Percentiles rank a stretch among this genome's conserved stretches.
phyloP scores from a whole-genome alignment of 2,113 vertebrate genomes.

The Perognathus longimembris region DNA sequence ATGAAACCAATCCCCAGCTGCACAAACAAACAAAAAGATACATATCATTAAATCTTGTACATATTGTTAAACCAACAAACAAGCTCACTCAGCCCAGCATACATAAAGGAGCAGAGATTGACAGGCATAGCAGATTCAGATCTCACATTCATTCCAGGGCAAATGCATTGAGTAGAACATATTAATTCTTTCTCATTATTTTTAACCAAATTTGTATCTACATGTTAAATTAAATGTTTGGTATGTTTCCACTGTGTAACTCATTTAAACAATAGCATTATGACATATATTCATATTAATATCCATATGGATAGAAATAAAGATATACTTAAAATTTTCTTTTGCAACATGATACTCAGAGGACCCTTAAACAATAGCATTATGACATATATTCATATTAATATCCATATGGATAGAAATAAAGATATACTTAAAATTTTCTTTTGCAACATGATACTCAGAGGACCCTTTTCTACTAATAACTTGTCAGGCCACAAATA shows the following conservation, averaged over 20 bases:
- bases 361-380: not conserved
- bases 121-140: not conserved
- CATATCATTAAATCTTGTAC: not conserved
- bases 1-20: not conserved
- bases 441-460: not conserved
- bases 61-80: not conserved
- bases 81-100: not conserved
- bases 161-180: not conserved
- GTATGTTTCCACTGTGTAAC: not conserved
- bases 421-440: conserved; percentile 1
- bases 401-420: conserved; percentile 9
- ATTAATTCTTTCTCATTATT: conserved; percentile 21
- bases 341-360: not conserved
- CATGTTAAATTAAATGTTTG: not conserved
- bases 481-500: not conserved
- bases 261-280: conserved; percentile 3
- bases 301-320: conserved; percentile 4
- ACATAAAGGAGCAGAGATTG: not conserved
- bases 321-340: not conserved
- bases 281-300: conserved; percentile 7
- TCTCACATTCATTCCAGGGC: not conserved
- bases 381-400: not conserved
- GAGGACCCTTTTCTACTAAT: not conserved
- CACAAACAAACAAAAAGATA: not conserved
- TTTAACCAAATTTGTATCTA: not conserved